Conservation (phyloP, 1,140 invertebrate genomes). For the Lethocerus indicus region DNA sequence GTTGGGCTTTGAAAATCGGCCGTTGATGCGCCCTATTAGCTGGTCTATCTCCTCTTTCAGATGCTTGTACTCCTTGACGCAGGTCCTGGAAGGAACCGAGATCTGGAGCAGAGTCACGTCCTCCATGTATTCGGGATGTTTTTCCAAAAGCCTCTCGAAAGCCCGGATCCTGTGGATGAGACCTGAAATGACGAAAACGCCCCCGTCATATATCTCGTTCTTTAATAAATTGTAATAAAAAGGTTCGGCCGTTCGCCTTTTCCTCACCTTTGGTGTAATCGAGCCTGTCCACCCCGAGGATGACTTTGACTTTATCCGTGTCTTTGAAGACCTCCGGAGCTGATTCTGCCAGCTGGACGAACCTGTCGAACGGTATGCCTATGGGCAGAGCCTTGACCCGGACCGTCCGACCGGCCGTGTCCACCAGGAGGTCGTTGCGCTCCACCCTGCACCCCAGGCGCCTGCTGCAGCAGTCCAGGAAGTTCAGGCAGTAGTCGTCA, state of each 20-base stretch:
- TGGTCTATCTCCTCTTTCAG: slow-evolving; percentile 84
- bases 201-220: too few relatives aligned
- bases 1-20: slow-evolving; percentile 69
- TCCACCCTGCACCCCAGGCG: slow-evolving; percentile 75
- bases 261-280: slow-evolving; percentile 72
- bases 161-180: slow-evolving; percentile 66
- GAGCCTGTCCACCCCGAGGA: slow-evolving; percentile 73
- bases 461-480: slow-evolving; percentile 79
- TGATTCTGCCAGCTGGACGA: slow-evolving; percentile 61
- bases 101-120: slow-evolving; percentile 67
- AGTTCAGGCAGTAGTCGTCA: slow-evolving; percentile 79
- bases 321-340: slow-evolving; percentile 47
- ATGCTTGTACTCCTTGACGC: slow-evolving; percentile 81
- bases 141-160: slow-evolving; percentile 67
- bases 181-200: too few relatives aligned
- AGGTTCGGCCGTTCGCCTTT: too few relatives aligned
- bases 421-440: slow-evolving; percentile 67
- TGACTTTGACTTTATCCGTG: slow-evolving; percentile 44
- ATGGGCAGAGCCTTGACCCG: slow-evolving; percentile 68
- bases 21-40: slow-evolving; percentile 71
- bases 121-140: slow-evolving; percentile 71
- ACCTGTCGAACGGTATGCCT: slow-evolving; percentile 74
- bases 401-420: slow-evolving; percentile 69
- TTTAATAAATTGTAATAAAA: neutral
- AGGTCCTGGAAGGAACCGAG: slow-evolving; percentile 76